phyloP scores from a whole-genome alignment of 2,797 vertebrate genomes.

The Gymnothorax javanicus region DNA sequence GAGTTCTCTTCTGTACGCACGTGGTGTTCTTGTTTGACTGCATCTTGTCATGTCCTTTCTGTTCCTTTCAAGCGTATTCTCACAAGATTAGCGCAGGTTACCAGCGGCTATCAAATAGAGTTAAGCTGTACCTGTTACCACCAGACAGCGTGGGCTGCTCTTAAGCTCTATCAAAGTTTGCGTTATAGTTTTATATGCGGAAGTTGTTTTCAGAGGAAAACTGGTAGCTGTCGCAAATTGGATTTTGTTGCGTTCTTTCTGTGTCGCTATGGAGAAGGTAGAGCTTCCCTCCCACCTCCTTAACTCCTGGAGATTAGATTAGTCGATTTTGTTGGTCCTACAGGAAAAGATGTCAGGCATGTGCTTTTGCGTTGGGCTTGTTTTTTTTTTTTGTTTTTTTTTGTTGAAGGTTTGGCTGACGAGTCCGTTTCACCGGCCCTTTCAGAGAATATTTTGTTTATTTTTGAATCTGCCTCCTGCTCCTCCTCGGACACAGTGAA shows the following conservation, averaged over 20 bases:
- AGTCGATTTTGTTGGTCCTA: not conserved
- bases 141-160: not conserved
- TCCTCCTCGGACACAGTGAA: conserved; percentile 42
- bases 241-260: not conserved
- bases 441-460: conserved; percentile 39
- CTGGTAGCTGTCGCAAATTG: not conserved
- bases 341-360: not conserved
- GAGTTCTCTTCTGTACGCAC: not conserved
- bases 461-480: conserved; percentile 48
- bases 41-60: not conserved
- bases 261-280: not conserved
- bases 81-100: not conserved
- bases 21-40: conserved; percentile 1
- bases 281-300: not conserved
- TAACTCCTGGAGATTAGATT: not conserved
- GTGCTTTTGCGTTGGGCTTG: not conserved
- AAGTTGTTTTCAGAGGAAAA: not conserved
- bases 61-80: not conserved
- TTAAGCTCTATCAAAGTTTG: not conserved
- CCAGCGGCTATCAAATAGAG: not conserved
- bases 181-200: not conserved
- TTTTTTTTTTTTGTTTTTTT: not conserved
- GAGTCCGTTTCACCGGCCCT: conserved; percentile 39
- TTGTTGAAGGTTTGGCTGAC: conserved; percentile 22
- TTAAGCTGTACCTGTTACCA: not conserved